phyloP scores from a whole-genome alignment of 2,888 invertebrate species.

The Tolmerus cingulatus region DNA sequence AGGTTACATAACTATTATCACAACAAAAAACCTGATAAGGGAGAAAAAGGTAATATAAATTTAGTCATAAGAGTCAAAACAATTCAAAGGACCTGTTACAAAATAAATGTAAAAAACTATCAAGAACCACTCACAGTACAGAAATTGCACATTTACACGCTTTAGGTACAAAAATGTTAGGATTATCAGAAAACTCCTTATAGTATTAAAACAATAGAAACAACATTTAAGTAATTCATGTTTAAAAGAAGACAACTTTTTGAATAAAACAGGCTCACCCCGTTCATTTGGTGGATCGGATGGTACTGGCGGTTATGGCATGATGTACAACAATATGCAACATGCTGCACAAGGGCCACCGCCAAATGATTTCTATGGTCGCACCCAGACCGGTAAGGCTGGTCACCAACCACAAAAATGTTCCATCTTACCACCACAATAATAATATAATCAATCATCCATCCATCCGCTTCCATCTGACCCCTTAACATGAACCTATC shows the following conservation, averaged over 20 bases:
- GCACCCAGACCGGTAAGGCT: constrained; percentile 63
- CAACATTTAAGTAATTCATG: constrained; percentile 39
- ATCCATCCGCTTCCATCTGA: constrained; percentile 6
- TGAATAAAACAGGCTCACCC: constrained; percentile 63
- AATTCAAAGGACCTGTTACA: not conserved
- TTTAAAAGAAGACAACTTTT: constrained; percentile 52
- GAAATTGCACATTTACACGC: constrained; percentile 13
- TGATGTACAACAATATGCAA: constrained; percentile 58
- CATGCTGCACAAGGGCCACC: constrained; percentile 56
- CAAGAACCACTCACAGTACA: not conserved
- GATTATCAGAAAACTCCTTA: constrained; percentile 44
- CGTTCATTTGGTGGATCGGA: constrained; percentile 61
- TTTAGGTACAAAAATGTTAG: constrained; percentile 44
- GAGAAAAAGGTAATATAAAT: not conserved
- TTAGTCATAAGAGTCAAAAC: not conserved
- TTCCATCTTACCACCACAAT: constrained; percentile 34
- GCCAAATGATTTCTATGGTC: constrained; percentile 63
- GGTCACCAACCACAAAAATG: constrained; percentile 44
- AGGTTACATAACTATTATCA: not conserved
- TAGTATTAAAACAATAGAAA: constrained; percentile 46
- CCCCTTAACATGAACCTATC: not conserved
- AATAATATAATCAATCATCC: constrained; percentile 27
- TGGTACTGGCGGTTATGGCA: constrained; percentile 57
- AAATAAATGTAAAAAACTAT: not conserved
- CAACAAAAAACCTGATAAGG: not conserved